phyloP scores from a whole-genome alignment of 2,113 vertebrate genomes.

The Callithrix jacchus region DNA sequence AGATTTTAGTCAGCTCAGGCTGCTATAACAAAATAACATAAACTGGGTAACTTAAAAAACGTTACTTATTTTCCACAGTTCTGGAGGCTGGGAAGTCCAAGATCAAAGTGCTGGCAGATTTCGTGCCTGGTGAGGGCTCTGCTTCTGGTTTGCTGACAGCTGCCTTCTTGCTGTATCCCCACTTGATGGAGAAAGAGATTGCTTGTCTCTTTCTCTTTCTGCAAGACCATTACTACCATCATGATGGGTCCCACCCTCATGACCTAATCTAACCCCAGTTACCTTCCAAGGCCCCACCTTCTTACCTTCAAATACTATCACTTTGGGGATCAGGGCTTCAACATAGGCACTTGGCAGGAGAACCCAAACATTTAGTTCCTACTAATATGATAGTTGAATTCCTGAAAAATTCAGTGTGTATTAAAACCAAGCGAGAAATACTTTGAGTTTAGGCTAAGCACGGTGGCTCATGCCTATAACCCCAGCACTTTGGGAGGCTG shows the following conservation, averaged over 20 bases:
- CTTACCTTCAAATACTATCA: not conserved
- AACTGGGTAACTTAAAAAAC: not conserved
- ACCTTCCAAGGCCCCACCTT: not conserved
- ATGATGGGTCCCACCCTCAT: not conserved
- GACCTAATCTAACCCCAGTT: not conserved
- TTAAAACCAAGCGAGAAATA: conserved; percentile 6
- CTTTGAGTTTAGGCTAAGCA: not conserved
- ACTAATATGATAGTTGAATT: not conserved
- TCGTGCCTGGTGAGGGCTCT: not conserved
- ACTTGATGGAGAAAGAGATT: too few relatives aligned
- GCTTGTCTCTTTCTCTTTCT: not conserved
- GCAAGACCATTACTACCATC: not conserved
- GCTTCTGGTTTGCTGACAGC: not conserved
- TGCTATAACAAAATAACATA: not conserved
- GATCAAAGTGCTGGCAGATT: not conserved
- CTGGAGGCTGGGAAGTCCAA: not conserved
- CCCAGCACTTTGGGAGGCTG: too few relatives aligned
- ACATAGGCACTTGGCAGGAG: not conserved
- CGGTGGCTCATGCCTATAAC: too few relatives aligned
- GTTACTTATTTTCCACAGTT: not conserved
- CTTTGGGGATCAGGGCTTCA: not conserved
- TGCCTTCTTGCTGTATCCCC: not conserved
- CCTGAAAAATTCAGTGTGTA: not conserved
- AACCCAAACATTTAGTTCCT: not conserved
- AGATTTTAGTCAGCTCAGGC: not conserved